phyloP scores from a whole-genome alignment of 2,113 vertebrate species.

The Stictonetta naevosa region DNA sequence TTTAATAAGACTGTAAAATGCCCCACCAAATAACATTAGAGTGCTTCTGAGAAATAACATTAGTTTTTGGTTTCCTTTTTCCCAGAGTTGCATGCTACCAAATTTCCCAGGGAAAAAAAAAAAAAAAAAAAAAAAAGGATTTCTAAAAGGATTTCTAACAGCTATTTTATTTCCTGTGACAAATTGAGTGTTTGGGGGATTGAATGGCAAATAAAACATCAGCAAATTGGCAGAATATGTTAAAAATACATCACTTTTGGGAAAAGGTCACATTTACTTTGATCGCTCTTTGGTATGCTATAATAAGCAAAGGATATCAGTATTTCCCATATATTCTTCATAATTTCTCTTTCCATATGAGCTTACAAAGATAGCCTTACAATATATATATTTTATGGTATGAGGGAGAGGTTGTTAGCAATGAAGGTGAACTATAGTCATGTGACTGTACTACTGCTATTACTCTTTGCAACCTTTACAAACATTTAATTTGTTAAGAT shows the following conservation, averaged over 20 bases:
- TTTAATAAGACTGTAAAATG: neutral
- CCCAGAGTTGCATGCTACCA: neutral
- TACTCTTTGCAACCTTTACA: neutral
- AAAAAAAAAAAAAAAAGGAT: no score
- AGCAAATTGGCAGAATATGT: neutral
- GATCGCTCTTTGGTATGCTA: neutral
- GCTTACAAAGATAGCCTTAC: neutral
- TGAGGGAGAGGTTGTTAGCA: neutral
- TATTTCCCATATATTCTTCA: neutral
- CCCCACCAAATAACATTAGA: neutral
- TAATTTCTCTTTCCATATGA: neutral
- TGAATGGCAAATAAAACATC: neutral
- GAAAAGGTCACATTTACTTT: conserved; percentile 26
- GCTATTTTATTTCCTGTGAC: no score
- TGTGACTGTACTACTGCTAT: neutral
- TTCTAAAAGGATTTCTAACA: no score
- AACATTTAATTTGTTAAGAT: neutral
- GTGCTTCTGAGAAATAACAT: neutral
- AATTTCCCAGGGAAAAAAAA: neutral
- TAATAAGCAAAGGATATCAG: neutral
- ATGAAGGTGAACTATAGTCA: neutral
- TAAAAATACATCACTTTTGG: conserved; percentile 2
- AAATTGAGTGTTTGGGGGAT: neutral
- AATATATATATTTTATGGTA: neutral
- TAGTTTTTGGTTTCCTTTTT: neutral